A percentile compares a stretch with the other conserved stretches of the same genome.
Evolutionary conservation across 2,888 invertebrate species (phyloP).

Genomic region (Calephelis perditalis): DNA sequence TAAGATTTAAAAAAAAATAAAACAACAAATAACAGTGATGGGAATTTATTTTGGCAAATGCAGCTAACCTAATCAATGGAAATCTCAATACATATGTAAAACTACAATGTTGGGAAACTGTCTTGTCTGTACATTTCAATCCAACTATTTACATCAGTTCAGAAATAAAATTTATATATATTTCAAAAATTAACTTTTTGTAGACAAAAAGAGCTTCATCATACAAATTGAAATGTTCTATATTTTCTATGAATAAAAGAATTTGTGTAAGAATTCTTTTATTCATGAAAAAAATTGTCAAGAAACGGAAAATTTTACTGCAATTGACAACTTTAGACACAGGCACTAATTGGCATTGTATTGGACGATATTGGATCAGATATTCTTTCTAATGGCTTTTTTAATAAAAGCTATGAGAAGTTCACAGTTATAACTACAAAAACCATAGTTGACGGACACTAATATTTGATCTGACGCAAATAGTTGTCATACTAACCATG

Average conservation of each 20-base stretch:
- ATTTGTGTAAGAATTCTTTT: no score
- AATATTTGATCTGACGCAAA: conserved; percentile 19
- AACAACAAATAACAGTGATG: conserved; percentile 57
- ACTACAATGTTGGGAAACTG: conserved; percentile 49
- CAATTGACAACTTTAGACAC: no score
- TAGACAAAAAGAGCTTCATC: no score
- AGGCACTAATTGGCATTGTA: no score
- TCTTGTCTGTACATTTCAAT: conserved; percentile 41
- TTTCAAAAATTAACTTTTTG: not conserved
- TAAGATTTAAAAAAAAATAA: conserved; percentile 15
- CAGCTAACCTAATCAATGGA: conserved; percentile 68
- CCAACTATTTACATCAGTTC: conserved; percentile 25
- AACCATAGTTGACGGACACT: not conserved
- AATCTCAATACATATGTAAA: conserved; percentile 68
- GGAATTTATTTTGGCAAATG: conserved; percentile 77
- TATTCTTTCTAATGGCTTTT: no score
- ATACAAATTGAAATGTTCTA: no score
- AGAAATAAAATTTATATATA: conserved; percentile 13
- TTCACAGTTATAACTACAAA: no score
- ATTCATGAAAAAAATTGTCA: no score
- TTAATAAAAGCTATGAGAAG: no score
- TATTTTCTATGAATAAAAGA: no score
- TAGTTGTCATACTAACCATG: conserved; percentile 16
- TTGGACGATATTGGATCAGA: no score
- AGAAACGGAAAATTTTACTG: no score